These are phyloP conservation scores for Anguilla rostrata DNA, from an alignment of 2,113 vertebrate genomes.

Conservation along the genomic window DNA sequence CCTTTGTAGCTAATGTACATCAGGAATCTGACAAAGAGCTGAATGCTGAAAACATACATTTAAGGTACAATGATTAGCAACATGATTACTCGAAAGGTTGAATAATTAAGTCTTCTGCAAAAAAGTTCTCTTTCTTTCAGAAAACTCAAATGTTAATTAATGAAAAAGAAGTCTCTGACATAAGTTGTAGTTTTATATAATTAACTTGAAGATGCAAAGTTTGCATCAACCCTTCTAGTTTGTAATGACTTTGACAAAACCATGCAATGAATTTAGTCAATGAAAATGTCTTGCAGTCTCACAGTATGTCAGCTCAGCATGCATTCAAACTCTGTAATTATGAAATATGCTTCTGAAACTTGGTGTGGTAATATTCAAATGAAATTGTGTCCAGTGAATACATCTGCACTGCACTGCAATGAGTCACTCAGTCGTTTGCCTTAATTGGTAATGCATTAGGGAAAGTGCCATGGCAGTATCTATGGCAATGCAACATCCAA, in stretches of 20 bases:
- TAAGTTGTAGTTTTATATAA: not conserved
- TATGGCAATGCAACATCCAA: not conserved
- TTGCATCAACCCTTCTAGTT: not conserved
- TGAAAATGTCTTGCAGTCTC: not conserved
- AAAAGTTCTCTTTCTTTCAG: no score
- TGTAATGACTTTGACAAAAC: not conserved
- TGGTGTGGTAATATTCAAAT: not conserved
- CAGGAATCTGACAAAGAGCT: not conserved
- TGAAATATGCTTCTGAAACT: not conserved
- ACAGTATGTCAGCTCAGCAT: not conserved
- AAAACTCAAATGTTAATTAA: no score
- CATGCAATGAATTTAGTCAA: not conserved
- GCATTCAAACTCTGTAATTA: constrained; percentile 1
- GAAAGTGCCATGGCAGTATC: not conserved
- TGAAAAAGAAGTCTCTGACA: not conserved
- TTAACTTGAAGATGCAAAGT: not conserved
- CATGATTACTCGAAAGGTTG: not conserved
- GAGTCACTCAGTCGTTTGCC: not conserved
- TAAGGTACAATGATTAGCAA: not conserved
- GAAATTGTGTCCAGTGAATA: not conserved
- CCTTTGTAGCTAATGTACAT: not conserved
- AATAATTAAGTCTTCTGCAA: not conserved
- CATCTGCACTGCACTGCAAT: not conserved
- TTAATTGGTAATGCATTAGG: not conserved
- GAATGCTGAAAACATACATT: no score